Percentiles rank a stretch among this genome's conserved stretches.
These are phyloP conservation scores for Salpingus planirostris DNA, from an alignment of 2,888 invertebrate genomes.

Conservation along the genomic window DNA sequence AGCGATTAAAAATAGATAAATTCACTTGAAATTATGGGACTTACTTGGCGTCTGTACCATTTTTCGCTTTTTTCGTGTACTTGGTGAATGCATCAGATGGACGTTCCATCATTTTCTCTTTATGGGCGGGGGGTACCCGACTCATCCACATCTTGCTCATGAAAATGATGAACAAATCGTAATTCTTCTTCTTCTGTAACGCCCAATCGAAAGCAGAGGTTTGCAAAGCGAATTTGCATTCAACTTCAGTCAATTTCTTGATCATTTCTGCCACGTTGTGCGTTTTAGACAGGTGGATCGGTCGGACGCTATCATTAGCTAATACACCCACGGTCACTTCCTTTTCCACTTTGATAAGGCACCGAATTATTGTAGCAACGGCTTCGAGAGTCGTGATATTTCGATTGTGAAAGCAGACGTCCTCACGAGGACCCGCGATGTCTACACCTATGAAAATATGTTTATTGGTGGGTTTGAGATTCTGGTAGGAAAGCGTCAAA, in stretches of 20 bases:
- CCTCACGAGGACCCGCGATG: conserved; percentile 37
- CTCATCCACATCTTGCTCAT: not conserved
- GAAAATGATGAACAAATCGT: not conserved
- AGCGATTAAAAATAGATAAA: not conserved
- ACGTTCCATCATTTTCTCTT: not conserved
- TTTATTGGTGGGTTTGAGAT: conserved; percentile 43
- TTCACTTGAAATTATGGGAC: no score
- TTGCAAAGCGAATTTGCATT: not conserved
- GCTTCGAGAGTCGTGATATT: conserved; percentile 44
- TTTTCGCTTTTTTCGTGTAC: no score
- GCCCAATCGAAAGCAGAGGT: not conserved
- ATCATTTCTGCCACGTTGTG: no score
- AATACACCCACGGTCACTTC: conserved; percentile 48
- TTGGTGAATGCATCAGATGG: no score
- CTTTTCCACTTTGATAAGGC: conserved; percentile 50
- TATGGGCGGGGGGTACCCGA: not conserved
- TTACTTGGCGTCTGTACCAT: not conserved
- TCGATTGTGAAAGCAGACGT: conserved; percentile 40
- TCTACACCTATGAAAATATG: conserved; percentile 51
- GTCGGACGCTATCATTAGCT: no score
- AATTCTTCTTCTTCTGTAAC: not conserved
- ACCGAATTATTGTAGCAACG: conserved; percentile 52
- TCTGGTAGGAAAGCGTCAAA: conserved; percentile 41
- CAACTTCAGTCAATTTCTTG: not conserved
- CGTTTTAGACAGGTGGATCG: no score